A percentile compares a stretch with the other conserved stretches of the same genome.
These are phyloP conservation scores for Atrichornis clamosus DNA, from an alignment of 2,113 vertebrate genomes.

Conservation along the genomic window DNA sequence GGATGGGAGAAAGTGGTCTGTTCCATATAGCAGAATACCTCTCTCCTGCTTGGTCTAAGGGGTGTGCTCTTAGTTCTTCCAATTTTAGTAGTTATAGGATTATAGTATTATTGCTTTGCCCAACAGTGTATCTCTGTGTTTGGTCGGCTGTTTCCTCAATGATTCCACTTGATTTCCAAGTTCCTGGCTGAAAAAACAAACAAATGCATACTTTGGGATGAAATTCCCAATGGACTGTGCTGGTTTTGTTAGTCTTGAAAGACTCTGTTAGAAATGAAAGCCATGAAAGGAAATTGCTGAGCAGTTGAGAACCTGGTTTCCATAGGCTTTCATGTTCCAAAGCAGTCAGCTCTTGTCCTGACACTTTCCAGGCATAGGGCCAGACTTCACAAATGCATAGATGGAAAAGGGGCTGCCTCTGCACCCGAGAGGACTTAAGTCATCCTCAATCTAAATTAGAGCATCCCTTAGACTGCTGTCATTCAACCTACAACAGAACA, in stretches of 20 bases:
- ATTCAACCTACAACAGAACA: background rate
- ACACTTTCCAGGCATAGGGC: background rate
- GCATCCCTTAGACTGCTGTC: background rate
- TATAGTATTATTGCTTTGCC: background rate
- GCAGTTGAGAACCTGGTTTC: background rate
- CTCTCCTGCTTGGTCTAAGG: background rate
- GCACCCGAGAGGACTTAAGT: background rate
- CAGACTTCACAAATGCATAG: background rate
- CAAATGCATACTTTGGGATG: background rate
- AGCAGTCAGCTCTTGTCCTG: background rate
- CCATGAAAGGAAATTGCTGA: background rate
- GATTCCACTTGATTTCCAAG: background rate
- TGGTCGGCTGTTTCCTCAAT: background rate
- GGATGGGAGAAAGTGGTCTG: background rate
- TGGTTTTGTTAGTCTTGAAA: background rate
- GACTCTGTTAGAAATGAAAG: background rate
- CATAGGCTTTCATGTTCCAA: background rate
- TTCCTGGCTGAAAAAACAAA: background rate
- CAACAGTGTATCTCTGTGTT: background rate
- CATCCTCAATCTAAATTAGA: background rate
- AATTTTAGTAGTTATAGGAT: background rate
- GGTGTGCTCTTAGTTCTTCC: background rate
- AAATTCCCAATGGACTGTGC: background rate
- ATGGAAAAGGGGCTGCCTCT: background rate
- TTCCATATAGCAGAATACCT: background rate